A percentile compares a stretch with the other conserved stretches of the same genome.
phyloP scores from a whole-genome alignment of 2,113 vertebrate species.

The Stercorarius parasiticus region DNA sequence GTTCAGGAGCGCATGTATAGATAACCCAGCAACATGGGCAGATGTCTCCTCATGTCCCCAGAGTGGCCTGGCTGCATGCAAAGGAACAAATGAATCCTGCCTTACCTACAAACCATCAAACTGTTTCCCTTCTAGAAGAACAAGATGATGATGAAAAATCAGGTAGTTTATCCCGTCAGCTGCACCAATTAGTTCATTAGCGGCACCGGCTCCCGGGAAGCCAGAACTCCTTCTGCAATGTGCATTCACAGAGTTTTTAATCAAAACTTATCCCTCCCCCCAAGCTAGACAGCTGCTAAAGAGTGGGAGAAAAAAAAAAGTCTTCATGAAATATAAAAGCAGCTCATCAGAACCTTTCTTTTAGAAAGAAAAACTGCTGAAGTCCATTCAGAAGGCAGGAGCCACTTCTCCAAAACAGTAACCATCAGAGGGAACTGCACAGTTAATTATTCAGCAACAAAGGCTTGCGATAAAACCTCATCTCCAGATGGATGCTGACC shows the following conservation, averaged over 20 bases:
- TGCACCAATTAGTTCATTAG: background rate
- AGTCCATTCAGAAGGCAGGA: background rate
- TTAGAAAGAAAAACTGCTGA: background rate
- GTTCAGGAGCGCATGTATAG: rapidly evolving
- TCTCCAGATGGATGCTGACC: slow-evolving; percentile 15
- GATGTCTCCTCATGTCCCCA: rapidly evolving
- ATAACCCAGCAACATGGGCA: background rate
- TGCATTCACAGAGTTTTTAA: background rate
- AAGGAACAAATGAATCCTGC: background rate
- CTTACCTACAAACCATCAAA: slow-evolving; percentile 31
- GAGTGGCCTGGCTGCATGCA: background rate
- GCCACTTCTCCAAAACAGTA: background rate
- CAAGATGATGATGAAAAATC: background rate
- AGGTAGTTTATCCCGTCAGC: background rate
- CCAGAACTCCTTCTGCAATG: background rate
- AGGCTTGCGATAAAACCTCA: background rate
- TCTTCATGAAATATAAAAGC: background rate
- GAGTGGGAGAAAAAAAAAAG: background rate
- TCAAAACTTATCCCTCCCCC: background rate
- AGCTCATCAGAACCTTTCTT: background rate
- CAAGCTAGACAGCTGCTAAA: background rate
- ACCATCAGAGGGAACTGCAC: background rate
- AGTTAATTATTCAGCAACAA: slow-evolving; percentile 46
- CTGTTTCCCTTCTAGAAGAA: background rate
- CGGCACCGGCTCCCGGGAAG: rapidly evolving